Base-by-base conservation (phyloP, 2,888 invertebrate genomes). In the Erannis defoliaria region DNA sequence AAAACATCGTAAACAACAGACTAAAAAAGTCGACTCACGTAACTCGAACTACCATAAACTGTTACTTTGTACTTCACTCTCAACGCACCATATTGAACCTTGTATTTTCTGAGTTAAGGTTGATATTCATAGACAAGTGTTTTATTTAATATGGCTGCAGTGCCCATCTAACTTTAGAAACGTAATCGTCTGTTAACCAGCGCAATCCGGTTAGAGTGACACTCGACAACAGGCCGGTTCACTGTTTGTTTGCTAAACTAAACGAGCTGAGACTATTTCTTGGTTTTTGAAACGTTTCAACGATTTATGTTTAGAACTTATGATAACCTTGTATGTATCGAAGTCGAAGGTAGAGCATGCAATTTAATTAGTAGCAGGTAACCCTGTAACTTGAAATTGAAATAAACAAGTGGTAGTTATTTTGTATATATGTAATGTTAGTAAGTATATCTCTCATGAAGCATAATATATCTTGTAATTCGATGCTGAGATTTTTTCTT, bases 21-120 rank as follows among this genome's bases (percentile, higher is more conserved):
- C 57, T 61, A 61, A 61, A 65, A 64, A 61, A 64, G 18, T 64
- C 61, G 38, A 61, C 51, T 55, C 64, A 65, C 61, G 57, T 64
- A 61, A 46, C 55, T 61, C 50, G 49, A 58, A 64, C 60, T 57
- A 55, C 64, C 61, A 65, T 65, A 61, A 65, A 65, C 64, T 61
- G 61, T 57, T 58, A 61, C 50, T 61, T 62, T 48, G 56, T 61
- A 46, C 19, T 46, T 29, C 8, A 33, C 4, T 45, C 10, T 12
- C 10, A 0, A 10, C 50, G 21, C 6, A 14, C 10, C 2, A 59
- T 33, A 2, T 12, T 45, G 14, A 14, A 45, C 55, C 50, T 14
- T 54, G 18, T 23, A 0, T 0, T 0, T 1, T 6, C 0, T 0
- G 0, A 5, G 2, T 10, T 59, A 59, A 14, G 14, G 59, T 14